Percentiles rank a stretch among this genome's conserved stretches.
phyloP scores from a whole-genome alignment of 2,797 vertebrate genomes.

The Leucoraja ocellata region DNA sequence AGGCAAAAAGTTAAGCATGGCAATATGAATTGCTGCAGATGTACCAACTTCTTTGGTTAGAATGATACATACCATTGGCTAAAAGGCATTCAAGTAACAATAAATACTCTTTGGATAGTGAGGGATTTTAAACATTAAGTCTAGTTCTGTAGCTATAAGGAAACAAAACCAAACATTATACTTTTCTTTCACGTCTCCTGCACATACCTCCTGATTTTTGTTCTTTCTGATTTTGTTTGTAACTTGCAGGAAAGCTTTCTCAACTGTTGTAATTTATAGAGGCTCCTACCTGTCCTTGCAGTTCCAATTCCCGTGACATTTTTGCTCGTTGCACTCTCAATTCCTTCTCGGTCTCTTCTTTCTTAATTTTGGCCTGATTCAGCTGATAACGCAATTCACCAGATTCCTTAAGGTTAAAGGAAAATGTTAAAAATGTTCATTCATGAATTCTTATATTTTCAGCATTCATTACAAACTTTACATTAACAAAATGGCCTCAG shows the following conservation, averaged over 20 bases:
- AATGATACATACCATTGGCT: neutral
- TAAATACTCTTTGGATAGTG: neutral
- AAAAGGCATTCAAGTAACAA: neutral
- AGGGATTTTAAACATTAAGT: neutral
- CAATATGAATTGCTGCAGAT: neutral
- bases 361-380: constrained; percentile 77
- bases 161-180: neutral
- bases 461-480: neutral
- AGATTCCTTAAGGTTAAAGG: constrained; percentile 62
- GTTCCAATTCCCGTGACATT: constrained; percentile 70
- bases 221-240: neutral
- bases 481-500: neutral
- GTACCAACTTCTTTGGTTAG: neutral
- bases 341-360: constrained; percentile 80
- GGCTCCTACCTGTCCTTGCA: constrained; percentile 73
- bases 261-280: neutral
- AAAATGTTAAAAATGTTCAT: constrained; percentile 7
- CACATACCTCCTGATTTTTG: neutral
- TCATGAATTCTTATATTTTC: constrained; percentile 17
- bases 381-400: constrained; percentile 79
- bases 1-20: neutral
- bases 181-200: too few species aligned
- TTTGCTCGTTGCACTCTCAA: constrained; percentile 73
- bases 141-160: neutral
- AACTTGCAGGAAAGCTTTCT: neutral